These are phyloP conservation scores for Scaptomyza flava DNA, from an alignment of 2,888 invertebrate genomes.

Conservation along the genomic window DNA sequence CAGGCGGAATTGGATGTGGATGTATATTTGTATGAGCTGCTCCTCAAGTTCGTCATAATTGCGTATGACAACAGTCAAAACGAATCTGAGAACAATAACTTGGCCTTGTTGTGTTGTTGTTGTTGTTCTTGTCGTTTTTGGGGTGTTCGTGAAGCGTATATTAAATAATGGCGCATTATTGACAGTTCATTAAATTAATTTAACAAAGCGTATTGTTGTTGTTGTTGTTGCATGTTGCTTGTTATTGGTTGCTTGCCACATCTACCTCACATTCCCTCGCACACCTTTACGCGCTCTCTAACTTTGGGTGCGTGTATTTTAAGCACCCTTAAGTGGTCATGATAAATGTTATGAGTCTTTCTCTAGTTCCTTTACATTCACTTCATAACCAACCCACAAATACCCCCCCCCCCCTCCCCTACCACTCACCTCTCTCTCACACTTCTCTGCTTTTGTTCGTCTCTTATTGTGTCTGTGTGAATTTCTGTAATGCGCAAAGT, in stretches of 20 bases:
- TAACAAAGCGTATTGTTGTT: slow-evolving; percentile 67
- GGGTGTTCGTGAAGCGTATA: slow-evolving; percentile 41
- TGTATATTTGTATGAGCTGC: no score
- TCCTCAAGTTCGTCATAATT: no score
- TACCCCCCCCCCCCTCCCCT: no score
- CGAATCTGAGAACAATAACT: no score
- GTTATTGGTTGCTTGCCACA: slow-evolving; percentile 32
- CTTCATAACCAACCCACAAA: neutral
- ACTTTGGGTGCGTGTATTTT: slow-evolving; percentile 42
- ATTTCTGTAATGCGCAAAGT: slow-evolving; percentile 75
- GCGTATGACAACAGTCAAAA: no score
- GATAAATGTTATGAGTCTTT: slow-evolving; percentile 80
- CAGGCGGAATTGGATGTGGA: slow-evolving; percentile 33
- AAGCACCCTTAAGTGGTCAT: slow-evolving; percentile 77
- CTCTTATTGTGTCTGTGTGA: slow-evolving; percentile 32
- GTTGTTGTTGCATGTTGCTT: slow-evolving; percentile 22
- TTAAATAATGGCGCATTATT: slow-evolving; percentile 80
- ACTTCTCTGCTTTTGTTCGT: slow-evolving; percentile 7
- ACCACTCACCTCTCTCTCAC: no score
- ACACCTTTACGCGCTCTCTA: neutral
- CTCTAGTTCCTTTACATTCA: slow-evolving; percentile 38
- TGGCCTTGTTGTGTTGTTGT: no score
- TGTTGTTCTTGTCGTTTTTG: slow-evolving; percentile 2
- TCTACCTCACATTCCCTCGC: neutral
- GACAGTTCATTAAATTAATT: slow-evolving; percentile 81